Evolutionary conservation across 2,888 invertebrate species (phyloP), one percentile per base, ranked within the genome.

Genomic region (Trichopria drosophilae): DNA sequence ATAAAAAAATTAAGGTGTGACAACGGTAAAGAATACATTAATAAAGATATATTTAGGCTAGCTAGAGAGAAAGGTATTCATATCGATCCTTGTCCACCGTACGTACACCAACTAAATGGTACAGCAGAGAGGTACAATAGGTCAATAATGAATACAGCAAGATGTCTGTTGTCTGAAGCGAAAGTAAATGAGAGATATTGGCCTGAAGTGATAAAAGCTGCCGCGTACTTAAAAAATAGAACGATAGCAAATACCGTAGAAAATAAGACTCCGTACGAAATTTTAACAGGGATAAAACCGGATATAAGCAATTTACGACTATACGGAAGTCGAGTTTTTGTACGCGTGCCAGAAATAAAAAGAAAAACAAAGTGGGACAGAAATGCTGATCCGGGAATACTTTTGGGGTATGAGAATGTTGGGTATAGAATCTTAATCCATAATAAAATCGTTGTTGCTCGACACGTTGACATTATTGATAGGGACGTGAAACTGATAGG

Each of bases 121-220:
- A 40, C 39, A 4, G 47, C 48, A 2, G 55, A 55, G 32, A 40
- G 49, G 9, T 51, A 49, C 29, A 53, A 53, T 39, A 35, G 49
- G 12, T 31, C 53, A 18, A 32, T 32, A n/a, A 62, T 59, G 60
- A 53, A 62, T 19, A 49, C 34, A 19, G 53, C 46, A 3, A 37
- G 59, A 32, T 62, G 60, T 55, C 44, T 56, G 42, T 34, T 55
- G n/a, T 31, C 19, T 18, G 60, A 62, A 43, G 48, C 61, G 9
- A 50, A 51, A 31, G 24, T 58, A 20, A 26, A 55, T 20, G 40
- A 16, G n/a, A 56, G 19, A 34, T 61, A 51, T 41, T 62, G 58
- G 62, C 56, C 61, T 4, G 58, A 62, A 50, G 28, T 59, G 3
- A 29, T 61, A 3, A 52, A 32, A 32, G 12, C 41, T 13, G 41